phyloP scores from a whole-genome alignment of 1,140 invertebrate genomes.

The Heliconius eleuchia region DNA sequence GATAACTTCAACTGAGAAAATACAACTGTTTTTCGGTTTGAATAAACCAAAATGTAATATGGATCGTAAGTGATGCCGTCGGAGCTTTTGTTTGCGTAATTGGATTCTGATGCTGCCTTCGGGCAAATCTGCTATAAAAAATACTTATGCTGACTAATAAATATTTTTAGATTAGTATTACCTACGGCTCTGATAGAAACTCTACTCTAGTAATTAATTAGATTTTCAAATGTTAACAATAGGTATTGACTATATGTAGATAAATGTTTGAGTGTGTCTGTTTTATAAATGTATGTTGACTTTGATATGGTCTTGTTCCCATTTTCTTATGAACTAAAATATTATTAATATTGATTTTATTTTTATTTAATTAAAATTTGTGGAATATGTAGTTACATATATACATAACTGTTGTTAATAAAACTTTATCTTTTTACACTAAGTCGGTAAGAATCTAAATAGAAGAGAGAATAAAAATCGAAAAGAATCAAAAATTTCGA shows the following conservation, averaged over 20 bases:
- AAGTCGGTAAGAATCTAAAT: too few species aligned
- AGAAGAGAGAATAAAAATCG: background rate
- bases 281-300: too few species aligned
- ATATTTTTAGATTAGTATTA: conserved; percentile 1
- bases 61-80: background rate
- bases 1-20: background rate
- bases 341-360: too few species aligned
- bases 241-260: too few species aligned
- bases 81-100: conserved; percentile 7
- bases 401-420: too few species aligned
- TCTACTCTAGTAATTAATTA: background rate
- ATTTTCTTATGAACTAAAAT: too few species aligned
- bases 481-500: background rate
- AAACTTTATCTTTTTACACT: too few species aligned
- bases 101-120: background rate
- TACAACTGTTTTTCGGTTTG: background rate
- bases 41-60: background rate
- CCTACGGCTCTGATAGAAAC: background rate
- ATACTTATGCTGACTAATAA: background rate
- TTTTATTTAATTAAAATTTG: too few species aligned
- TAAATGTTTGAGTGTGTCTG: too few species aligned
- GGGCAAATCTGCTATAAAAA: background rate
- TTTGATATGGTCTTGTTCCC: too few species aligned
- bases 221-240: too few species aligned
- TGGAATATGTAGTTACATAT: too few species aligned